A percentile compares a stretch with the other conserved stretches of the same genome.
These are phyloP conservation scores for Amorpha juglandis DNA, from an alignment of 2,888 invertebrate species.

Conservation along the genomic window DNA sequence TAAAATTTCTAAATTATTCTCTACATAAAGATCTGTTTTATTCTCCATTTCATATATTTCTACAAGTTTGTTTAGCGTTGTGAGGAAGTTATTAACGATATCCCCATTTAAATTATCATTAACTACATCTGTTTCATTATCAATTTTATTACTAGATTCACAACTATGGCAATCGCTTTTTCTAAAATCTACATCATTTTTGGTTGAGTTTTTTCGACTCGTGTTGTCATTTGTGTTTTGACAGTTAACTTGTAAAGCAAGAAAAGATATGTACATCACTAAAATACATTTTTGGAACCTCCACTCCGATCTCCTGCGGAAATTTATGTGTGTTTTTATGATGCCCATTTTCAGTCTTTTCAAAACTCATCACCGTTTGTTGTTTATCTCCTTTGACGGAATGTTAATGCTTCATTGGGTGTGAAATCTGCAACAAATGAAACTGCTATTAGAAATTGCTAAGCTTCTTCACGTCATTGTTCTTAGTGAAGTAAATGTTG, in stretches of 20 bases:
- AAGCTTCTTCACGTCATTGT: constrained; percentile 22
- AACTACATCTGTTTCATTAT: constrained; percentile 39
- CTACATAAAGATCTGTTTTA: constrained; percentile 68
- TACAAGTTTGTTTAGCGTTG: constrained; percentile 58
- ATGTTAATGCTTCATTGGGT: constrained; percentile 45
- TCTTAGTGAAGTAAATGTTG: constrained; percentile 2
- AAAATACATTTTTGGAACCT: constrained; percentile 55
- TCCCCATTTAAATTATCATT: constrained; percentile 38
- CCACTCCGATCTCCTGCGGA: constrained; percentile 61
- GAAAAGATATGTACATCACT: constrained; percentile 62
- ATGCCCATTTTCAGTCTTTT: constrained; percentile 63
- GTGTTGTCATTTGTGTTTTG: constrained; percentile 54
- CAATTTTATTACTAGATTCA: constrained; percentile 63
- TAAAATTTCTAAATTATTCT: constrained; percentile 81
- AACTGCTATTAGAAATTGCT: constrained; percentile 30
- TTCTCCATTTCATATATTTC: constrained; percentile 64
- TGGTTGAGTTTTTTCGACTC: constrained; percentile 66
- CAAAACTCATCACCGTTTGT: constrained; percentile 70
- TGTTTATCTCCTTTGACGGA: constrained; percentile 34
- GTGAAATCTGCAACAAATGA: constrained; percentile 66
- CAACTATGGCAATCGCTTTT: constrained; percentile 78
- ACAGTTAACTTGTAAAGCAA: constrained; percentile 59
- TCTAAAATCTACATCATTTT: constrained; percentile 68
- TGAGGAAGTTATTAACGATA: constrained; percentile 61
- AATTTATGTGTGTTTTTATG: constrained; percentile 51